Evolutionary conservation across 1,140 invertebrate species (phyloP).

Genomic region (Halictus rubicundus): DNA sequence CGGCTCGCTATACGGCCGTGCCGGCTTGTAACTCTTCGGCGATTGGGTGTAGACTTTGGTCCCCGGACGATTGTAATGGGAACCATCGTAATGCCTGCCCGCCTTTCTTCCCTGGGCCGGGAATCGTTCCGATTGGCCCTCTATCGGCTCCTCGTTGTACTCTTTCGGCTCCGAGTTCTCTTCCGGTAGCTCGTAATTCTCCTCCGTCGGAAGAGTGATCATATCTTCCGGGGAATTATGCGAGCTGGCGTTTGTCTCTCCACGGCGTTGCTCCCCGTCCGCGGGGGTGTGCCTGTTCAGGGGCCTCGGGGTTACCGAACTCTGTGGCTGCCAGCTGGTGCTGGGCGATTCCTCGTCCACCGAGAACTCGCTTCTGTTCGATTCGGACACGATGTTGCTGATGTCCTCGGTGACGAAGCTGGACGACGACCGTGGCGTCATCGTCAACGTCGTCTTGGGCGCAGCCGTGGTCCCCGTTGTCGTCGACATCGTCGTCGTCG

Average conservation of each 20-base stretch:
- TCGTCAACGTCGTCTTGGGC: slow-evolving; percentile 25
- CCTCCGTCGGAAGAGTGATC: slow-evolving; percentile 51
- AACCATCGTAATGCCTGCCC: slow-evolving; percentile 75
- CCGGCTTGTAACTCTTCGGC: slow-evolving; percentile 69
- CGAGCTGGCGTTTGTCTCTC: neutral
- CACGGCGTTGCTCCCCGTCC: neutral
- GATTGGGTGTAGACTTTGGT: slow-evolving; percentile 78
- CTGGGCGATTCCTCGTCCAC: slow-evolving; percentile 81
- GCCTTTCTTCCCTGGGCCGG: slow-evolving; percentile 73
- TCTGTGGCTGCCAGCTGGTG: slow-evolving; percentile 73
- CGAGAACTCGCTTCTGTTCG: slow-evolving; percentile 82
- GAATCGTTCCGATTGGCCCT: slow-evolving; percentile 58
- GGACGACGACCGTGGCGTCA: slow-evolving; percentile 59
- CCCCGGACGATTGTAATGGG: slow-evolving; percentile 80
- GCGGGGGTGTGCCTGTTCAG: slow-evolving; percentile 6
- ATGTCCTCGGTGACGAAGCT: slow-evolving; percentile 78
- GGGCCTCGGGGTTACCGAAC: slow-evolving; percentile 65
- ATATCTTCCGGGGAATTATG: slow-evolving; percentile 23
- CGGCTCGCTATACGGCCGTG: slow-evolving; percentile 79
- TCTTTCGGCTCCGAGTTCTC: slow-evolving; percentile 67
- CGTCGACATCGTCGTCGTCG: slow-evolving; percentile 24
- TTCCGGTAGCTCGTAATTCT: slow-evolving; percentile 69
- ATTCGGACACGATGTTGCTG: slow-evolving; percentile 80
- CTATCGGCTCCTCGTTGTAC: slow-evolving; percentile 63
- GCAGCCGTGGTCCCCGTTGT: slow-evolving; percentile 28